A percentile compares a stretch with the other conserved stretches of the same genome.
Conservation (phyloP, 2,888 invertebrate genomes). For the Gibbula magus region DNA sequence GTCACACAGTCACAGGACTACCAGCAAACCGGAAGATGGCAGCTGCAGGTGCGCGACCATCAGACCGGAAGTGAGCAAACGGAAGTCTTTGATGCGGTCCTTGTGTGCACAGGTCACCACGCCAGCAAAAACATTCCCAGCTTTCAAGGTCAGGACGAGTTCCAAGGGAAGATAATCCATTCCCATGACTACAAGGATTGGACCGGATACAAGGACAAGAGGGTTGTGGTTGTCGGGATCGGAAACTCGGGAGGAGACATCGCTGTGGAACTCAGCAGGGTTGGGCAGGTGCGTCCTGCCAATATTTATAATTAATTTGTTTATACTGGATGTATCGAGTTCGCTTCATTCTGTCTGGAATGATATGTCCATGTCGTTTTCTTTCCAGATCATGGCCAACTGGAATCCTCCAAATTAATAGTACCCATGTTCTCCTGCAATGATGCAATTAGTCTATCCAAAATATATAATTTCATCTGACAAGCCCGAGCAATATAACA, state of each 20-base stretch:
- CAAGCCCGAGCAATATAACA: no score
- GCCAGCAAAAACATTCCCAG: slow-evolving; percentile 54
- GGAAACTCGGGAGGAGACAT: slow-evolving; percentile 77
- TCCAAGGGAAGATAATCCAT: slow-evolving; percentile 65
- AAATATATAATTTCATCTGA: no score
- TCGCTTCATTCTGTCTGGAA: no score
- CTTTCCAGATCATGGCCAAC: no score
- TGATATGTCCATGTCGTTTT: no score
- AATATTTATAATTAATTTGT: no score
- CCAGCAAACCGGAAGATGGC: slow-evolving; percentile 64
- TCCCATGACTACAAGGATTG: slow-evolving; percentile 66
- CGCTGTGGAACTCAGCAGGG: slow-evolving; percentile 74
- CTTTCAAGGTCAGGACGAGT: slow-evolving; percentile 58
- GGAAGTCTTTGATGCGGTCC: slow-evolving; percentile 60
- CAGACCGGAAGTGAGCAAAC: slow-evolving; percentile 45
- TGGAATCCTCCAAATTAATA: no score
- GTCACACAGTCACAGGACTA: slow-evolving; percentile 52
- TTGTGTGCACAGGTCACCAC: slow-evolving; percentile 70
- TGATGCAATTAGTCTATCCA: no score
- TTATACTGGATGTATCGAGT: no score
- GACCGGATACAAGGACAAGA: slow-evolving; percentile 65
- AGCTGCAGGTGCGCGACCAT: slow-evolving; percentile 50
- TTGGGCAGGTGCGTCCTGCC: slow-evolving; percentile 30
- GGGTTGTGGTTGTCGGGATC: slow-evolving; percentile 76
- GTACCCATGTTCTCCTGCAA: no score